These are phyloP conservation scores for Beaufortia kweichowensis DNA, from an alignment of 2,113 vertebrate genomes.

Conservation along the genomic window DNA sequence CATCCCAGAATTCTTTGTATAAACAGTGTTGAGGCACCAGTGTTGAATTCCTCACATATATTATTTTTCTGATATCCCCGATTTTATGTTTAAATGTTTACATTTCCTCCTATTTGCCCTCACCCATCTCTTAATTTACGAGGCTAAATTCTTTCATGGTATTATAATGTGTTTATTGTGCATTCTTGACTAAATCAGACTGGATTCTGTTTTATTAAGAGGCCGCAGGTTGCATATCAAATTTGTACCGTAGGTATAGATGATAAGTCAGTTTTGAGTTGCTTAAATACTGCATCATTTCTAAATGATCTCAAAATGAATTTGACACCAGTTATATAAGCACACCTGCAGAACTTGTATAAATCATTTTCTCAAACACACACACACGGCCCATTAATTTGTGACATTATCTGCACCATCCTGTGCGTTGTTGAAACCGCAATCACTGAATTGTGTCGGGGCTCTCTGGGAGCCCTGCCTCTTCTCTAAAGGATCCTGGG, in stretches of 20 bases:
- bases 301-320: constrained; percentile 3
- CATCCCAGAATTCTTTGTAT: constrained; percentile 9
- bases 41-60: constrained; percentile 2
- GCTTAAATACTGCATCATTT: background rate
- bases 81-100: constrained; percentile 42
- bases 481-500: constrained; percentile 24
- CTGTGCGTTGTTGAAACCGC: constrained; percentile 23
- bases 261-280: too few species aligned
- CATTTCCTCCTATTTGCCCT: constrained; percentile 23
- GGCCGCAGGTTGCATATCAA: background rate
- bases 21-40: constrained; percentile 16
- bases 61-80: background rate
- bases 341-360: constrained; percentile 19
- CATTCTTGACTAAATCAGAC: background rate
- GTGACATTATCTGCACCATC: constrained; percentile 22
- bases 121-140: background rate
- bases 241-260: too few species aligned
- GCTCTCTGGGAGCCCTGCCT: constrained; percentile 14
- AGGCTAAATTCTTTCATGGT: constrained; percentile 4
- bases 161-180: constrained; percentile 11
- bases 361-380: background rate
- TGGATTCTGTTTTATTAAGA: background rate
- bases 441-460: constrained; percentile 19
- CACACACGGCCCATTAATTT: constrained; percentile 2
- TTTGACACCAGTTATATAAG: background rate